Evolutionary conservation across 1,140 invertebrate species (phyloP).

Genomic region (Zaprionus kolodkinae): DNA sequence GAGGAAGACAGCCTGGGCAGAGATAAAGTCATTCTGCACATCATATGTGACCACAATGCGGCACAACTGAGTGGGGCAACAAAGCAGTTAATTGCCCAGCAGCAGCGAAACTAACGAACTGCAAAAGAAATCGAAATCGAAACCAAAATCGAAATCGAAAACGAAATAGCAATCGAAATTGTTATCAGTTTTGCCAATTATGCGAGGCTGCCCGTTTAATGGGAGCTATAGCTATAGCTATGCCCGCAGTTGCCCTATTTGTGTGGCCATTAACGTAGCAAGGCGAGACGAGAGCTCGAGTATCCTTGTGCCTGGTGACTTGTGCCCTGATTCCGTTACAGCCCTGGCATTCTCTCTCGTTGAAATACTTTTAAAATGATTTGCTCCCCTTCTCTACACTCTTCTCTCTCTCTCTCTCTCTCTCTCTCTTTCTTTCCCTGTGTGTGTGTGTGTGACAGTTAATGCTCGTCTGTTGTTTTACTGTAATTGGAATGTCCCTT

Average conservation of each 20-base stretch:
- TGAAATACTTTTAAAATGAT: constrained; percentile 78
- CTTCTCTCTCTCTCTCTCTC: neutral
- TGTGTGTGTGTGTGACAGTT: constrained; percentile 18
- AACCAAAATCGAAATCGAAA: neutral
- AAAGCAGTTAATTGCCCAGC: neutral
- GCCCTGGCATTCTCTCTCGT: constrained; percentile 31
- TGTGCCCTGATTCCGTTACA: constrained; percentile 18
- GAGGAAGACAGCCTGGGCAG: neutral
- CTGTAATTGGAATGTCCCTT: constrained; percentile 72
- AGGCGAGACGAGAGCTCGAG: neutral
- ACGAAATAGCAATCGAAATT: neutral
- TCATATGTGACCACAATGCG: neutral
- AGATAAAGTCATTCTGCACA: constrained; percentile 14
- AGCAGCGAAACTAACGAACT: constrained; percentile 2
- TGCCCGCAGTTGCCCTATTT: constrained; percentile 29
- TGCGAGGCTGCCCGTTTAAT: neutral
- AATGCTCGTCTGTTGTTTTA: constrained; percentile 54
- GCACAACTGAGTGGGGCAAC: constrained; percentile 10
- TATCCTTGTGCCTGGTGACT: constrained; percentile 22
- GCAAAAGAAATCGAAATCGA: constrained; percentile 7
- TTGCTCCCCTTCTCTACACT: constrained; percentile 14
- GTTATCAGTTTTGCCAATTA: neutral
- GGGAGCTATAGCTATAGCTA: too few species aligned
- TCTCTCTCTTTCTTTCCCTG: too few species aligned
- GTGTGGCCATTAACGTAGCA: constrained; percentile 4